These are phyloP conservation scores for Folsomia candida DNA, from an alignment of 2,888 invertebrate species.

Conservation along the genomic window DNA sequence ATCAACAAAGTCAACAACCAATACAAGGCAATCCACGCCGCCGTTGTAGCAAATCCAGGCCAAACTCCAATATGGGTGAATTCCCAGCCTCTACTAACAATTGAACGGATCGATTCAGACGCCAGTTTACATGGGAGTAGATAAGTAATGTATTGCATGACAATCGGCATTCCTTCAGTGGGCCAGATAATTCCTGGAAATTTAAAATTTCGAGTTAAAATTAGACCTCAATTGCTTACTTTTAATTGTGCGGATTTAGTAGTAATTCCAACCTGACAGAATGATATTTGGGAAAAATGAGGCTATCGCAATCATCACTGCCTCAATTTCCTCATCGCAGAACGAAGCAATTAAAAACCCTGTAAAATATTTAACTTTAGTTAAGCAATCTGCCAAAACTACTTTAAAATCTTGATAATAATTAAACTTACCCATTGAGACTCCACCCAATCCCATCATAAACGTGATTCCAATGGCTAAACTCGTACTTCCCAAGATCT, in stretches of 20 bases:
- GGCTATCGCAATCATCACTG: constrained; percentile 65
- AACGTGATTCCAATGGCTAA: neutral
- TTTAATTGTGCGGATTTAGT: neutral
- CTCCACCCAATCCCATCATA: neutral
- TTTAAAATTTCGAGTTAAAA: neutral
- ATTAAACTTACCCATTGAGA: neutral
- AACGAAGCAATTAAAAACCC: constrained; percentile 88
- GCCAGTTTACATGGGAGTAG: neutral
- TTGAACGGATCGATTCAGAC: neutral
- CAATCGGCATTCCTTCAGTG: constrained; percentile 2
- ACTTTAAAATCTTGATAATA: neutral
- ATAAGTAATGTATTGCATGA: neutral
- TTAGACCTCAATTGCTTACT: neutral
- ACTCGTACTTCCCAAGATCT: neutral
- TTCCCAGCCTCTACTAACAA: neutral
- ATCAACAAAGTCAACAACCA: neutral
- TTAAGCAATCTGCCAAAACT: neutral
- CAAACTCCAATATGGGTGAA: neutral
- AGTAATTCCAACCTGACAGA: constrained; percentile 35
- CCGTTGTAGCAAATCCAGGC: neutral
- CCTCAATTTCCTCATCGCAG: constrained; percentile 86
- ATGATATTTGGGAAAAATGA: constrained; percentile 40
- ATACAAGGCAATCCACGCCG: neutral
- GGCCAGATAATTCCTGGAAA: neutral
- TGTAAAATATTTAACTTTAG: constrained; percentile 51